Evolutionary conservation across 2,113 vertebrate species (phyloP), one percentile per base, ranked within the genome.

Genomic region (Cynopterus brachyotis): DNA sequence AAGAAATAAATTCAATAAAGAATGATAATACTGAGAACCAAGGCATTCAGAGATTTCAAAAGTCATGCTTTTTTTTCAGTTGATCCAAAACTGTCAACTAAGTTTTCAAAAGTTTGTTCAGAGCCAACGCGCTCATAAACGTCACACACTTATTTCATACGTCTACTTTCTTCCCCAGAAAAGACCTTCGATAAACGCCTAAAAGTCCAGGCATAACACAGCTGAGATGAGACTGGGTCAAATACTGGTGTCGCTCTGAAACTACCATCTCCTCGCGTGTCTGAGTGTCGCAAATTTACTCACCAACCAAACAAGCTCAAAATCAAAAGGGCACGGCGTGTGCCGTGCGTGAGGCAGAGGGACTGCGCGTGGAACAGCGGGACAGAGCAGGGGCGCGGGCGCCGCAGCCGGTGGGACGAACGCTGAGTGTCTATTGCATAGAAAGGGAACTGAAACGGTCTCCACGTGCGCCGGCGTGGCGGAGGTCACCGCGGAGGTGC

Each of bases 351-450:
- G 97, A 98, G 97, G 94, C 98, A 97, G 97, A 98, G 98, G 95
- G 97, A 97, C 93, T 96, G 97, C 80, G 94, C 97, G 98, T 98
- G 98, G 97, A 98, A 98, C 98, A 99, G 98, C 98, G 99, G 99
- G 99, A 99, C 99, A 98, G 98, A 98, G 98, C 98, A 53, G 99
- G 98, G 99, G 98, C 98, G 98, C 96, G 92, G 94, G 98, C 98
- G 98, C 98, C 98, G 98, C 98, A 98, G 98, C 98, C 98, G 98
- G 98, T 98, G 98, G 98, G 97, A 98, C 26, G 57, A 97, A 98
- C 96, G 97, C 98, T 97, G 97, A 98, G 98, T 98, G 98, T 99
- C 98, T 99, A 99, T 99, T 99, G 99, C 99, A 99, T 99, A 99
- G 99, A 99, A 99, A 99, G 99, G 98, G 98, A 99, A 99, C 98